Evolutionary conservation across 2,888 invertebrate genomes (phyloP).

Genomic region (Aporophyla lueneburgensis): DNA sequence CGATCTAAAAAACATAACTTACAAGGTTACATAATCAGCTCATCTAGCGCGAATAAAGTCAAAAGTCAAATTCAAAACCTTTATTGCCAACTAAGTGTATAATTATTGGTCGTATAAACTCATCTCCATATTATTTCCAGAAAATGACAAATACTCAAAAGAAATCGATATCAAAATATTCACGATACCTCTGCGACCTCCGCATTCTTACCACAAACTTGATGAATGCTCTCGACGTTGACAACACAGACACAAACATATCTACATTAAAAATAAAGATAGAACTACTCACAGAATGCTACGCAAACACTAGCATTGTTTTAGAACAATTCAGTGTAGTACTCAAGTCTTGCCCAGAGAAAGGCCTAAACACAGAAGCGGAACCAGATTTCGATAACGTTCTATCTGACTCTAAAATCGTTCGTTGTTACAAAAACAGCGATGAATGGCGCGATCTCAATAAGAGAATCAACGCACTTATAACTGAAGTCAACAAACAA

Average conservation of each 20-base stretch:
- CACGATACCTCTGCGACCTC: constrained; percentile 90
- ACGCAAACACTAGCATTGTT: constrained; percentile 88
- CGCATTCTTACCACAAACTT: constrained; percentile 86
- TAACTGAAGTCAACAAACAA: constrained; percentile 81
- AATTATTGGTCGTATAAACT: not conserved
- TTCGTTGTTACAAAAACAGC: constrained; percentile 82
- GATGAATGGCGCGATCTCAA: constrained; percentile 83
- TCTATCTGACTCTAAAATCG: constrained; percentile 82
- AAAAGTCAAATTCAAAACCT: no score
- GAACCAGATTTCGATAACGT: constrained; percentile 84
- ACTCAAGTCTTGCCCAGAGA: constrained; percentile 89
- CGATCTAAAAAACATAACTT: no score
- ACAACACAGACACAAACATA: constrained; percentile 76
- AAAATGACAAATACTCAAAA: constrained; percentile 93
- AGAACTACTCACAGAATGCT: constrained; percentile 84
- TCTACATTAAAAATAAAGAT: constrained; percentile 80
- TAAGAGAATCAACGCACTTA: constrained; percentile 79
- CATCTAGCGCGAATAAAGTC: no score
- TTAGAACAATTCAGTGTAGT: constrained; percentile 93
- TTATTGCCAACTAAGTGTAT: no score
- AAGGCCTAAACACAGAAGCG: constrained; percentile 68
- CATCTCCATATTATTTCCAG: constrained; percentile 79
- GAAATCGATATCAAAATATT: constrained; percentile 90
- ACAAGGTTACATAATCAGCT: no score
- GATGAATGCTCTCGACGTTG: constrained; percentile 79